Base-by-base conservation (phyloP, 2,888 invertebrate species). In the Idaea aversata region DNA sequence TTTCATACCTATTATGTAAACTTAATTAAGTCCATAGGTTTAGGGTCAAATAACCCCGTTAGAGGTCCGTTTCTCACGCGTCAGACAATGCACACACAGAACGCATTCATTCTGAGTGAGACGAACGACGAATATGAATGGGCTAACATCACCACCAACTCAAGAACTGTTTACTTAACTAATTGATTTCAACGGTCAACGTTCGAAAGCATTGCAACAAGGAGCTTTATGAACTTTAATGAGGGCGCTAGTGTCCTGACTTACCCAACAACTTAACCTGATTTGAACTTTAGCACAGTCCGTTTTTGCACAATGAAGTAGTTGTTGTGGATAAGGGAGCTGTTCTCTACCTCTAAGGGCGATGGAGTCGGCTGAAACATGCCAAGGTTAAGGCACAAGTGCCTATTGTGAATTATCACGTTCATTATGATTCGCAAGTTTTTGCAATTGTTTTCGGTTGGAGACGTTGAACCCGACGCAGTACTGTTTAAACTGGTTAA, bases 1-100 rank as follows among this genome's bases (percentile, higher is more conserved):
- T 25, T 25, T 25, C 25, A 3, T 25, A 25, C 25, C 36, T 36
- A 36, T 36, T 36, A 10, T 36, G 6, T 36, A 36, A 25, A 36
- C 36, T 36, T 36, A 36, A 36, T 36, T 36, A 36, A 36, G 36
- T 36, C 36, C 36, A 36, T 36, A 36, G 74, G 68, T 73, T 67
- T 67, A 65, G 72, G 77, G 78, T 78, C 80, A 78, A 74, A 47
- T 64, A 15, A 57, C 68, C 66, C 81, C 79, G 81, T 81, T 80
- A 81, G 72, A 68, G 73, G 71, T 76, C 80, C 61, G 70, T 66
- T 79, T 80, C 81, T 75, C 81, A 82, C 78, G 79, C 71, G 68
- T 66, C 72, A 73, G 73, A 75, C 74, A 72, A 74, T 68, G 60
- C 62, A 62, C 58, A 58, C 4, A 16, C 57, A 57, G 5, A 57